phyloP scores from a whole-genome alignment of 1,140 invertebrate genomes.

The Galleria mellonella region DNA sequence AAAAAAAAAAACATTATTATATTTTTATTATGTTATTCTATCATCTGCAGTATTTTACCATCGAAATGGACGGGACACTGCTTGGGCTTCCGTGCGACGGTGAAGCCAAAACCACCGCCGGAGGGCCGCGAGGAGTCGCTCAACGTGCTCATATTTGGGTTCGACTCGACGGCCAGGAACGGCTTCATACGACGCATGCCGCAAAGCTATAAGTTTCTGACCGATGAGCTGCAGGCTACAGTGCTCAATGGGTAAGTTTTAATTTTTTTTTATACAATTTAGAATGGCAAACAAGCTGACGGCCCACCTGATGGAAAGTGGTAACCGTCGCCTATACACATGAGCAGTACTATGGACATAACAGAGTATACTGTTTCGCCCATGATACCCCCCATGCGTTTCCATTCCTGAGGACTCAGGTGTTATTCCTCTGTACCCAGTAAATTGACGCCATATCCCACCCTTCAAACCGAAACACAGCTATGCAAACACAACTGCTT shows the following conservation, averaged over 20 bases:
- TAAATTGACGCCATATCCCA: no score
- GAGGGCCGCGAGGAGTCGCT: conserved; percentile 24
- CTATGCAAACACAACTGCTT: no score
- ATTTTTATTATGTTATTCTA: background rate
- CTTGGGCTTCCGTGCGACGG: conserved; percentile 28
- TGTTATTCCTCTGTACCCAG: no score
- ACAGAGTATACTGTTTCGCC: no score
- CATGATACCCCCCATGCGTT: no score
- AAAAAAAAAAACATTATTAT: background rate
- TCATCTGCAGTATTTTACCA: conserved; percentile 24
- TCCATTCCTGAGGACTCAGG: no score
- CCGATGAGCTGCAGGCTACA: conserved; percentile 78
- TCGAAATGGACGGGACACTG: conserved; percentile 41
- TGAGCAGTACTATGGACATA: no score
- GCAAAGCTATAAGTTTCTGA: conserved; percentile 85
- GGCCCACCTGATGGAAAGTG: no score
- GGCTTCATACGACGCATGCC: conserved; percentile 91
- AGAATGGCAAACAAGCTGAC: no score
- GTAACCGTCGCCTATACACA: no score
- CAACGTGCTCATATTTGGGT: conserved; percentile 92
- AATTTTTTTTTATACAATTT: no score
- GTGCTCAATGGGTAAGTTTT: conserved; percentile 80
- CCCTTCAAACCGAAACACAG: no score
- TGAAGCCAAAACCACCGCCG: conserved; percentile 18
- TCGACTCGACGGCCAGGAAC: conserved; percentile 92